Conservation (phyloP, 2,888 invertebrate genomes). For the Odontothrips loti region DNA sequence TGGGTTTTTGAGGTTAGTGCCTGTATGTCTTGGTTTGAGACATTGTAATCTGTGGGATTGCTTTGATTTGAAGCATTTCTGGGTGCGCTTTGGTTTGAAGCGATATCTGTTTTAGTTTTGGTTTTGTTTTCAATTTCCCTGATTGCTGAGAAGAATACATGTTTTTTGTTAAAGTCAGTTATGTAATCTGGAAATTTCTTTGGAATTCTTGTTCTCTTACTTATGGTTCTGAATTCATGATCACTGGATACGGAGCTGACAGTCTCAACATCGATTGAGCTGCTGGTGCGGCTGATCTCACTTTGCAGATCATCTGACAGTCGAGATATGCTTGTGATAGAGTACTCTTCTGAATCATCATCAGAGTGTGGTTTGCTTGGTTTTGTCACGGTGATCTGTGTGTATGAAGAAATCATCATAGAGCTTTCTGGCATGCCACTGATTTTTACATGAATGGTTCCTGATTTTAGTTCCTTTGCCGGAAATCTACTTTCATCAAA, state of each 20-base stretch:
- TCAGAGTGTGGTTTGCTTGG: background rate
- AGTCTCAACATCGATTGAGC: background rate
- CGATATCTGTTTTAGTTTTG: too few relatives aligned
- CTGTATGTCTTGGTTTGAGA: too few relatives aligned
- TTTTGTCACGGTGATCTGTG: background rate
- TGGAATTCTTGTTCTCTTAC: background rate
- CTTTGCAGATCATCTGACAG: background rate
- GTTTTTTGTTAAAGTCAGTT: background rate
- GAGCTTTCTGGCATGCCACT: background rate
- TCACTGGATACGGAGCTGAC: background rate
- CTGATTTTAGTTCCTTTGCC: background rate
- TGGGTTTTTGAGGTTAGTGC: too few relatives aligned
- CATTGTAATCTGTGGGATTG: too few relatives aligned
- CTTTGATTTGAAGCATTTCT: too few relatives aligned
- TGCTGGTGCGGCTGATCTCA: background rate
- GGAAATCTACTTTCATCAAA: constrained; percentile 14
- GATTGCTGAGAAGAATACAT: too few relatives aligned
- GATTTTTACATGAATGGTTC: background rate
- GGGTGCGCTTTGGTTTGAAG: too few relatives aligned
- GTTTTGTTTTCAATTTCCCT: too few relatives aligned
- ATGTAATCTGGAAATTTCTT: background rate
- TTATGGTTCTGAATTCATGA: background rate
- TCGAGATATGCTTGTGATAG: background rate
- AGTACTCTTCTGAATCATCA: background rate
- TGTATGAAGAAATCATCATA: background rate